Evolutionary conservation across 2,113 vertebrate genomes (phyloP).

Genomic region (Gyps fulvus): DNA sequence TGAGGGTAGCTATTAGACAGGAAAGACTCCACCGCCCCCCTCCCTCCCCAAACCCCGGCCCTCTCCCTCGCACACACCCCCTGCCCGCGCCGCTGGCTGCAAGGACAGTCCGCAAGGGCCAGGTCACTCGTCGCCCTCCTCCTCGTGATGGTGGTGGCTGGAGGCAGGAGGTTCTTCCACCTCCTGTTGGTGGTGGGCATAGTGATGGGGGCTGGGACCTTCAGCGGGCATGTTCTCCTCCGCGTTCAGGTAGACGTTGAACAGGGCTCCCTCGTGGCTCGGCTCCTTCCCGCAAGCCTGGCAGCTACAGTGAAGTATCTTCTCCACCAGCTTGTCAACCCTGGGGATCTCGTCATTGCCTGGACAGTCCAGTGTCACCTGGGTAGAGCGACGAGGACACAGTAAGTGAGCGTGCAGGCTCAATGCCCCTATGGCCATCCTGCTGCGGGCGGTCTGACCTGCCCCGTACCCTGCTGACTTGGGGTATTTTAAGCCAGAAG

Average conservation of each 20-base stretch:
- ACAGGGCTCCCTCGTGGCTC: conserved; percentile 84
- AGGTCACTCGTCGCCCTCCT: conserved; percentile 65
- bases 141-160: conserved; percentile 48
- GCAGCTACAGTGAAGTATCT: conserved; percentile 94
- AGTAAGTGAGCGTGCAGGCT: accelerated
- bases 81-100: neutral
- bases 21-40: conserved; percentile 38
- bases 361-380: conserved; percentile 94
- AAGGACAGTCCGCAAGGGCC: neutral
- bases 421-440: accelerated
- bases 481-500: neutral
- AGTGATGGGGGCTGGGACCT: conserved; percentile 57
- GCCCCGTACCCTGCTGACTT: neutral
- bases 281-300: conserved; percentile 94
- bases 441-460: neutral
- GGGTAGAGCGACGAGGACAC: neutral
- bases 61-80: neutral
- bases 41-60: conserved; percentile 32
- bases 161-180: conserved; percentile 1
- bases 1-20: neutral
- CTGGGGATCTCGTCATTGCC: conserved; percentile 84
- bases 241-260: conserved; percentile 87
- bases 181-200: conserved; percentile 44
- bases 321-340: conserved; percentile 95
- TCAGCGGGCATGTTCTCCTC: conserved; percentile 73